phyloP scores from a whole-genome alignment of 2,113 vertebrate species.

The Xenus cinereus region DNA sequence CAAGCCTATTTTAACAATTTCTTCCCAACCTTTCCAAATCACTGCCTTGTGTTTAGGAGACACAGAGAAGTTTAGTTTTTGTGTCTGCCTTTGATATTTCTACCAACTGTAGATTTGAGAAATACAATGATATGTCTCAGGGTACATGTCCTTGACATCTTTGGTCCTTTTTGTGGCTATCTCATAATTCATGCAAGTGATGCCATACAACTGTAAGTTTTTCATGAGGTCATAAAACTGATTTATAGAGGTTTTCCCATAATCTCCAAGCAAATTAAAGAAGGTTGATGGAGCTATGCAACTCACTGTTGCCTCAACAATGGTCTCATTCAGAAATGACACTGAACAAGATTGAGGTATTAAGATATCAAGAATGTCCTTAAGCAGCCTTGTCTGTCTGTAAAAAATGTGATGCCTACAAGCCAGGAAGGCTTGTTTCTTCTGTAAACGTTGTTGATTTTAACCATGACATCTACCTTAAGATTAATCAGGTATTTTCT shows the following conservation, averaged over 20 bases:
- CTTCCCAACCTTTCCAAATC: not conserved
- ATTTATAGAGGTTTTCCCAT: conserved; percentile 68
- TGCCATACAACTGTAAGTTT: conserved; percentile 58
- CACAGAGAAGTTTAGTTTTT: not conserved
- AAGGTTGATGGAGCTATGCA: conserved; percentile 62
- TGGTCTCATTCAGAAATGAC: conserved; percentile 62
- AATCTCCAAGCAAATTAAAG: conserved; percentile 68
- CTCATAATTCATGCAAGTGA: conserved; percentile 65
- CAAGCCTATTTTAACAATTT: not conserved
- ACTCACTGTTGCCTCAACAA: conserved; percentile 55
- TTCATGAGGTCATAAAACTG: conserved; percentile 63
- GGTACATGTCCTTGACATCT: conserved; percentile 54
- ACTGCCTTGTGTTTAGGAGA: not conserved
- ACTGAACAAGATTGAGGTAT: conserved; percentile 55
- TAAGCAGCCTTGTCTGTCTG: conserved; percentile 35
- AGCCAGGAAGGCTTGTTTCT: not conserved
- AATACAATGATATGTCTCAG: conserved; percentile 5
- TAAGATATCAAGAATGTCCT: conserved; percentile 50
- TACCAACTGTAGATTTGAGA: conserved; percentile 7
- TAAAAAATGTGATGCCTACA: not conserved
- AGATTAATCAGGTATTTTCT: not conserved
- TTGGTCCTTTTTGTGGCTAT: conserved; percentile 52
- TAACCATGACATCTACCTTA: not conserved
- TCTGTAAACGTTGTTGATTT: not conserved
- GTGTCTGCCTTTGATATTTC: not conserved